Evolutionary conservation across 2,113 vertebrate genomes (phyloP).

Genomic region (Notiomystis cincta): DNA sequence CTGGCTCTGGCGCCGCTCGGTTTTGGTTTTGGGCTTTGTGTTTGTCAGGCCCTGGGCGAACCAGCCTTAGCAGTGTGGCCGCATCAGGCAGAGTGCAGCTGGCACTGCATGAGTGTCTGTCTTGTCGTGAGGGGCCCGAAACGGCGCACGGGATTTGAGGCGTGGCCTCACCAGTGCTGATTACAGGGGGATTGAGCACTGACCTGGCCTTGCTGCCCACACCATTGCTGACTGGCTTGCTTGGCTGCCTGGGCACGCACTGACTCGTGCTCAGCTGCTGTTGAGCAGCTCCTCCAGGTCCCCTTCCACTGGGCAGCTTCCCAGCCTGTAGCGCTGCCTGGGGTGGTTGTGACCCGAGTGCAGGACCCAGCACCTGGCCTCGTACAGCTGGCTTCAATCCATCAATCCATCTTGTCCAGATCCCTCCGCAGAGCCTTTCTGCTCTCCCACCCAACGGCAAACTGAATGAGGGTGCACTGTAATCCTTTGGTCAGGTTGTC

Average conservation of each 20-base stretch:
- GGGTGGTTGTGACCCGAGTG: rapidly evolving
- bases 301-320: background rate
- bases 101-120: rapidly evolving
- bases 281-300: rapidly evolving
- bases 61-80: rapidly evolving
- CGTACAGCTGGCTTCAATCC: background rate
- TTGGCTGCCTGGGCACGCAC: rapidly evolving
- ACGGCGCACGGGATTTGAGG: rapidly evolving
- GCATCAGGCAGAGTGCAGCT: rapidly evolving
- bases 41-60: no score
- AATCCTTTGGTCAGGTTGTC: rapidly evolving
- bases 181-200: rapidly evolving
- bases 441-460: rapidly evolving
- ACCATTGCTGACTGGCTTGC: rapidly evolving
- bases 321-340: background rate
- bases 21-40: rapidly evolving
- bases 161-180: rapidly evolving
- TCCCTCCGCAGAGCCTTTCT: no score
- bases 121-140: rapidly evolving
- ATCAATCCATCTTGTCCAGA: background rate
- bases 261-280: background rate
- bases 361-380: rapidly evolving
- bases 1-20: rapidly evolving
- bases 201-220: background rate
- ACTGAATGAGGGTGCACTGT: background rate